Evolutionary conservation across 2,797 vertebrate genomes (phyloP), one percentile per base, ranked within the genome.

Genomic region (Schizopygopsis malacanthus): DNA sequence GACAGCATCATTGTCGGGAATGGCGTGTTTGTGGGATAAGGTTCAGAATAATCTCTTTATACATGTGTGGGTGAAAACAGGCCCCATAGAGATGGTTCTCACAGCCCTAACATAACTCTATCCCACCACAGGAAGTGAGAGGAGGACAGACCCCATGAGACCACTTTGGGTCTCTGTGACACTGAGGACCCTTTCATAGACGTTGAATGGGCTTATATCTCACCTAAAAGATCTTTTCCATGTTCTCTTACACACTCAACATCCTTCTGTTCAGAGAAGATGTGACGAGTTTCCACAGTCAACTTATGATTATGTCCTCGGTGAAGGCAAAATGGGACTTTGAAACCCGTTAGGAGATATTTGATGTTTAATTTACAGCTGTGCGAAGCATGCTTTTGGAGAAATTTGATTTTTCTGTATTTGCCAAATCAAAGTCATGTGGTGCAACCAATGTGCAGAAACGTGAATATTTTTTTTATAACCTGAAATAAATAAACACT

Each of bases 21-120:
- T 9, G n/a, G 69, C 47, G 43, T 43, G 47, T 61, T 20, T 50
- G 33, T 72, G 87, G 90, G 83, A 84, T 88, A 85, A n/a, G 47
- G 89, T 90, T 93, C 91, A 92, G 79, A 91, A 91, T 89, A 93
- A 93, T 89, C 73, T 89, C 89, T 89, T 91, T 88, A 92, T 92
- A 85, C 90, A 85, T 84, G 69, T 70, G 89, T 90, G 91, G 90
- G 86, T 73, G 87, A 88, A 85, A 87, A 89, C 85, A 89, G 69
- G 85, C 90, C 86, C 71, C 89, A 79, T 88, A 82, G 84, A 87
- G 90, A 87, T 69, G 82, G 80, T 82, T 87, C 47, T 52, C 81
- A 79, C 79, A 86, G 25, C 4, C 61, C 28, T 78, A 70, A 84
- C 6, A 88, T 89, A 91, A 79, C 87, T 77, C 84, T 87, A 65